A percentile compares a stretch with the other conserved stretches of the same genome.
phyloP scores from a whole-genome alignment of 2,797 vertebrate species.

The Ispidina picta region DNA sequence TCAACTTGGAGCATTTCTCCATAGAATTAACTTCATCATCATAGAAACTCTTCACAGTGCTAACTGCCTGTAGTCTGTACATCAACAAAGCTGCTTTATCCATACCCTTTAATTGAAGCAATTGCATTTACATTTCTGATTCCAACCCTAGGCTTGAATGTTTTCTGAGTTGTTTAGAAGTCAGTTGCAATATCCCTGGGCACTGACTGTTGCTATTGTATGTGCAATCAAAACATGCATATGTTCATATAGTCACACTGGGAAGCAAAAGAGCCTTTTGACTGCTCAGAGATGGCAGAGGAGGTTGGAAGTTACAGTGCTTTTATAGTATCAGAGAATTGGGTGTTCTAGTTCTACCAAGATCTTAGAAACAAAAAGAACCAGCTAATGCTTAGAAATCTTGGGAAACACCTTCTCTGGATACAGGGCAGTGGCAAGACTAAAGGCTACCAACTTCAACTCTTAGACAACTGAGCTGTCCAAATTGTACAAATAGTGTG shows the following conservation, averaged over 20 bases:
- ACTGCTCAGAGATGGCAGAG: neutral
- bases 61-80: neutral
- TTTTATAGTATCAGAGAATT: neutral
- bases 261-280: neutral
- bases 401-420: neutral
- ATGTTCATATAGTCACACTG: neutral
- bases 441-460: neutral
- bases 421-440: neutral
- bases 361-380: neutral
- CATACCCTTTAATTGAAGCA: constrained; percentile 1
- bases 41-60: neutral
- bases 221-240: neutral
- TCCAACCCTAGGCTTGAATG: neutral
- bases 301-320: neutral
- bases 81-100: constrained; percentile 16
- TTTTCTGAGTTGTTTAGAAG: constrained; percentile 43
- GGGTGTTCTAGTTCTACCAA: neutral
- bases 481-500: neutral
- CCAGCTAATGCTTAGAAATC: neutral
- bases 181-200: constrained; percentile 7
- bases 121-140: constrained; percentile 24
- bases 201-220: neutral
- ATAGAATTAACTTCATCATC: neutral
- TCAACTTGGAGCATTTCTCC: neutral
- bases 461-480: neutral